Evolutionary conservation across 1,140 invertebrate genomes (phyloP).

Genomic region (Aporrectodea caliginosa): DNA sequence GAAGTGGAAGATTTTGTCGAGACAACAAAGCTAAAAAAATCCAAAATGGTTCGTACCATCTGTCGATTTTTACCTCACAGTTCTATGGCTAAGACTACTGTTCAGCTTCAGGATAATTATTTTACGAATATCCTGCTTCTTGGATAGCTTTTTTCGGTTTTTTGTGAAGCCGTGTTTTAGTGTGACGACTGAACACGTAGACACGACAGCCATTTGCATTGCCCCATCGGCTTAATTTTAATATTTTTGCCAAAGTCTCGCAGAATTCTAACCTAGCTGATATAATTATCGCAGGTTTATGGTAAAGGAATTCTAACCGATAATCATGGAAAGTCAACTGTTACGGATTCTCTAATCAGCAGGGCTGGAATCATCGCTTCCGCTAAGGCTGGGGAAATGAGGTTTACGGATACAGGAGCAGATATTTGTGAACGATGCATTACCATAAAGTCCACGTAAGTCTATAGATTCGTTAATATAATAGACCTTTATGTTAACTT

Average conservation of each 20-base stretch:
- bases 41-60: background rate
- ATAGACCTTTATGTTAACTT: background rate
- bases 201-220: background rate
- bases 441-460: slow-evolving; percentile 99
- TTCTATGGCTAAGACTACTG: background rate
- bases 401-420: slow-evolving; percentile 98
- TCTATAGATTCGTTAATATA: slow-evolving; percentile 37
- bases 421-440: slow-evolving; percentile 99
- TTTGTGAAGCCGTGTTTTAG: background rate
- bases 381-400: slow-evolving; percentile 95
- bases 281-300: background rate
- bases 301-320: background rate
- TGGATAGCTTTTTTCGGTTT: no score
- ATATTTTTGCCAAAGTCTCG: background rate
- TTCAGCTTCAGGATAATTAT: background rate
- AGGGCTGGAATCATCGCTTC: slow-evolving; percentile 99
- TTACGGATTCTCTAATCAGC: slow-evolving; percentile 98
- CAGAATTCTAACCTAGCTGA: background rate
- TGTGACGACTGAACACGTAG: background rate
- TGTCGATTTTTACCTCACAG: background rate
- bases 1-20: background rate
- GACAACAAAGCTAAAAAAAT: background rate
- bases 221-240: background rate
- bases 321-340: slow-evolving; percentile 97
- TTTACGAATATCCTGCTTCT: background rate